Evolutionary conservation across 2,797 vertebrate species (phyloP).

Genomic region (Acanthiza pusilla): DNA sequence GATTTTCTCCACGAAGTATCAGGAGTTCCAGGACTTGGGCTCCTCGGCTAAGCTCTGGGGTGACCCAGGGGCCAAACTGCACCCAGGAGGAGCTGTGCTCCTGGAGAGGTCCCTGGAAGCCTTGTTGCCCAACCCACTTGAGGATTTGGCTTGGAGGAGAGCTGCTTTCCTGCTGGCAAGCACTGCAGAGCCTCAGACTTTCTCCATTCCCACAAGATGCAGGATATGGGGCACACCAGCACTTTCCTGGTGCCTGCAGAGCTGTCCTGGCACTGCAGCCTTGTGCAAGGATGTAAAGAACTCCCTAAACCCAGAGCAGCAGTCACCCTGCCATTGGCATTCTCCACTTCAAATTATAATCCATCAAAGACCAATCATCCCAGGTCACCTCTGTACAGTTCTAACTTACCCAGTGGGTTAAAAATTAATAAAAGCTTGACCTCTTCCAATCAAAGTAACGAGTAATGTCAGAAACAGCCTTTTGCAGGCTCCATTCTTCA

Average conservation of each 20-base stretch:
- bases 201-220: not conserved
- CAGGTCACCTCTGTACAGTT: not conserved
- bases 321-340: fast-evolving
- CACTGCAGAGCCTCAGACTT: not conserved
- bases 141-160: not conserved
- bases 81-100: not conserved
- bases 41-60: not conserved
- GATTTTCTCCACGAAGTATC: not conserved
- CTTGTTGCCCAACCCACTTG: not conserved
- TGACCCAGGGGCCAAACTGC: not conserved
- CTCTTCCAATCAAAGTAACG: not conserved
- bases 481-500: not conserved
- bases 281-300: not conserved
- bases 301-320: not conserved
- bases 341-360: not conserved
- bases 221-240: not conserved
- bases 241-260: not conserved
- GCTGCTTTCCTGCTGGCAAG: not conserved
- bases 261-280: not conserved
- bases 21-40: not conserved
- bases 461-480: not conserved
- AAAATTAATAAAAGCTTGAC: constrained; percentile 23
- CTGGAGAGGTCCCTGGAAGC: not conserved
- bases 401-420: not conserved
- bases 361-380: not conserved